Percentiles rank a stretch among this genome's conserved stretches.
Conservation (phyloP, 1,140 invertebrate genomes). For the Platyura marginata region DNA sequence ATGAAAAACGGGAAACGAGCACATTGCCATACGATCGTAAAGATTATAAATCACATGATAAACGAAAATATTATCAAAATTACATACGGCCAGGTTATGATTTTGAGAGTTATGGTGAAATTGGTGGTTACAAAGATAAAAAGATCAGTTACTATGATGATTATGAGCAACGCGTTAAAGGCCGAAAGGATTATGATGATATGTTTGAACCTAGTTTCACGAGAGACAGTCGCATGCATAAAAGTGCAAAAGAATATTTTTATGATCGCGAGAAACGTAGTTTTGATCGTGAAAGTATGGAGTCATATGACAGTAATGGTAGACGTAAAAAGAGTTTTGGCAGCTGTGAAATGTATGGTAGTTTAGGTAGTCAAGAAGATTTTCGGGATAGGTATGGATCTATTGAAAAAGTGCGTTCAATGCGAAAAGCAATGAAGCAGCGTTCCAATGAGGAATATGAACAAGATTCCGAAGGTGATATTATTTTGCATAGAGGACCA, state of each 20-base stretch:
- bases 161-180: constrained; percentile 4
- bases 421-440: constrained; percentile 17
- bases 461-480: constrained; percentile 21
- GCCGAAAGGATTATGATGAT: constrained; percentile 16
- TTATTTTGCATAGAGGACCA: constrained; percentile 7
- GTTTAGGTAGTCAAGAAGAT: constrained; percentile 19
- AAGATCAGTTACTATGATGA: no score
- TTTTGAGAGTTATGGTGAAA: constrained; percentile 13
- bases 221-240: background rate
- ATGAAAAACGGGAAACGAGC: constrained; percentile 17
- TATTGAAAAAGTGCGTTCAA: constrained; percentile 15
- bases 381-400: constrained; percentile 14
- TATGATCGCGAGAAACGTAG: constrained; percentile 19
- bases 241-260: constrained; percentile 15
- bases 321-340: constrained; percentile 19
- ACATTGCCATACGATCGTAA: constrained; percentile 10
- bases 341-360: constrained; percentile 22
- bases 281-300: constrained; percentile 22
- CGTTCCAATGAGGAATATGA: constrained; percentile 17
- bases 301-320: constrained; percentile 20
- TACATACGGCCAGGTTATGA: constrained; percentile 19
- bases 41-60: constrained; percentile 8
- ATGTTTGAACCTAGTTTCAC: constrained; percentile 7
- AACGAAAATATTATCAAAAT: constrained; percentile 16
- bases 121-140: no score